Evolutionary conservation across 2,113 vertebrate genomes (phyloP).

Genomic region (Alethe diademata): DNA sequence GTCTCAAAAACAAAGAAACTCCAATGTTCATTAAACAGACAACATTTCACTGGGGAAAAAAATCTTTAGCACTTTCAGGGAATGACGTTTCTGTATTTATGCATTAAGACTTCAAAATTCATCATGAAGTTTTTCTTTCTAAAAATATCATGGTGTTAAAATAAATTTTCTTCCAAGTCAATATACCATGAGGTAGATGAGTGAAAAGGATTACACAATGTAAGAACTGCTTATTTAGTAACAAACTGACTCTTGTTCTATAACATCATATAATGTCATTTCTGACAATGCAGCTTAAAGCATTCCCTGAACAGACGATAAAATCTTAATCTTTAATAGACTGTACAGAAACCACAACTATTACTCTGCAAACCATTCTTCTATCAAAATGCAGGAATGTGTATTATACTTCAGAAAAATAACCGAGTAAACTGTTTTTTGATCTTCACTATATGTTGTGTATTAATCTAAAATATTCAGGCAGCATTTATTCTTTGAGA

Average conservation of each 20-base stretch:
- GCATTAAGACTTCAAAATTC: background rate
- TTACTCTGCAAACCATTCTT: slow-evolving; percentile 20
- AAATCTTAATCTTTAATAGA: slow-evolving; percentile 29
- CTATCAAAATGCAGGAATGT: slow-evolving; percentile 4
- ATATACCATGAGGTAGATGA: background rate
- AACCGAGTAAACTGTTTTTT: slow-evolving; percentile 36
- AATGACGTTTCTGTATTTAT: background rate
- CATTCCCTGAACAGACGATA: background rate
- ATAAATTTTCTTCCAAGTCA: background rate
- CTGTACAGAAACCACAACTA: background rate
- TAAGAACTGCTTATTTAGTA: background rate
- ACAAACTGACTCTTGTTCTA: background rate
- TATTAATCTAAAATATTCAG: slow-evolving; percentile 47
- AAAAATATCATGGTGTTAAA: background rate
- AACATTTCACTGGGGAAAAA: background rate
- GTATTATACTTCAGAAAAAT: background rate
- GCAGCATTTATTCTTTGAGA: background rate
- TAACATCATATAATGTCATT: background rate
- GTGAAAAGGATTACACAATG: background rate
- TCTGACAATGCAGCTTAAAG: background rate
- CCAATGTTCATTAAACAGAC: background rate
- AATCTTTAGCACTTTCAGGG: background rate
- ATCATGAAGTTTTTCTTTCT: background rate
- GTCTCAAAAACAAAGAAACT: background rate
- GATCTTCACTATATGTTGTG: background rate